A percentile compares a stretch with the other conserved stretches of the same genome.
Conservation (phyloP, 2,888 invertebrate species). For the Limnephilus marmoratus region DNA sequence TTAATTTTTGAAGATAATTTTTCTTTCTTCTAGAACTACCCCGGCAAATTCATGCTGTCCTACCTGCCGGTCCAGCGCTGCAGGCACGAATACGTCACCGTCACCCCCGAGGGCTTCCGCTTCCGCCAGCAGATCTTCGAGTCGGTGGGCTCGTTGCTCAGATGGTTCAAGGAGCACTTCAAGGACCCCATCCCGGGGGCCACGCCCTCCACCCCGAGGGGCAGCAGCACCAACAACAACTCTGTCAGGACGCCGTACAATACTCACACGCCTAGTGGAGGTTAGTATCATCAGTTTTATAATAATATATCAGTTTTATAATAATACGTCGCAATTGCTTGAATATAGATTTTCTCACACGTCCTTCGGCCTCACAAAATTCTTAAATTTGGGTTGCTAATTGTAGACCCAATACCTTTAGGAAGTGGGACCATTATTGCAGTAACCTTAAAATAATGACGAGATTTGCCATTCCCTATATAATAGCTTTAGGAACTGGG, state of each 20-base stretch:
- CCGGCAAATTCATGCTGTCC: conserved; percentile 95
- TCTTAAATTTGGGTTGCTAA: no score
- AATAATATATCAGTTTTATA: not conserved
- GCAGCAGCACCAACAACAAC: conserved; percentile 79
- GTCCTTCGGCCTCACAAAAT: no score
- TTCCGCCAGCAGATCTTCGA: conserved; percentile 94
- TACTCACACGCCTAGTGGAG: conserved; percentile 68
- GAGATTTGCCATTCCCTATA: no score
- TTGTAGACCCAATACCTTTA: no score
- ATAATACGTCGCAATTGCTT: no score
- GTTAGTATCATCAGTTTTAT: conserved; percentile 66
- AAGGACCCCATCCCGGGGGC: conserved; percentile 89
- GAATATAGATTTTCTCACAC: no score
- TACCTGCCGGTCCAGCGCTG: conserved; percentile 92
- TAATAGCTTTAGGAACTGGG: no score
- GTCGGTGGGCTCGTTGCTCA: conserved; percentile 85
- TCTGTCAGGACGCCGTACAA: conserved; percentile 76
- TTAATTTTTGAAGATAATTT: not conserved
- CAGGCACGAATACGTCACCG: conserved; percentile 94
- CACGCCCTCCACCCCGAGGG: conserved; percentile 85
- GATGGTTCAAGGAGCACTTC: conserved; percentile 99
- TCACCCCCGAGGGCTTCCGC: conserved; percentile 94
- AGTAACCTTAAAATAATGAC: no score
- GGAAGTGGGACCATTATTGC: no score
- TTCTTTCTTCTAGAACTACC: conserved; percentile 78